Evolutionary conservation across 35 echinoderm and acorn worm species (phyloP), one percentile per base, ranked within the genome.

Genomic region (Heliocidaris erythrogramma): DNA sequence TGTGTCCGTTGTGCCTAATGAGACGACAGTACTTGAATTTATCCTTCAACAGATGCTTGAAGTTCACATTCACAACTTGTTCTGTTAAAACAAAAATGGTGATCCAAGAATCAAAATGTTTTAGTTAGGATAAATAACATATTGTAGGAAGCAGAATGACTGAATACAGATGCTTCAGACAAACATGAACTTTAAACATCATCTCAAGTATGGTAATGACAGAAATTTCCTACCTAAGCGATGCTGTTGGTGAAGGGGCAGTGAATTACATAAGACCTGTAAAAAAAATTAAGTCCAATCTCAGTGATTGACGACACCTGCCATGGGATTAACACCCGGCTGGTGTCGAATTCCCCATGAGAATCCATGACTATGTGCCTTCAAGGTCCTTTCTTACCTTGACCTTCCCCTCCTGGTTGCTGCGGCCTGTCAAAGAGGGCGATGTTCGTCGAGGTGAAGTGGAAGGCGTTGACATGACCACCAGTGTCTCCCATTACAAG

Each of bases 381-480:
- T 18, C 2, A n/a, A 71, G 24, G 18, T 42, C 42, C 21, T 0
- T 88, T 88, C 31, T 89, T 48, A 99, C 98, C 98, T 95, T 99
- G 98, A 2, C 94, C 94, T 94, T 99, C 98, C 29, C 98, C 96
- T 61, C 94, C 84, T 47, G 96, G 95, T 85, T 99, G 98, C 13
- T 96, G 96, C 31, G 98, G 98, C 56, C 98, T 93, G 95, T 99
- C 98, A 97, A 99, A 99, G 30, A 99, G 60, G 48, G 98, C 96
- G 17, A 99, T 97, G 94, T 96, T 97, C 17, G 95, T 85, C 0
- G 98, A 99, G 78, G 95, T 91, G 85, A 99, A 99, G 0, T 97
- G 47, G 94, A 99, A 99, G 13, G 98, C 98, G 59, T 99, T 97
- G 18, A 99, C 98, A 90, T 95, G 94, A 10, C 98, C 98, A 61